Conservation (phyloP, 1,140 invertebrate species). For the Drosophila tropicalis region DNA sequence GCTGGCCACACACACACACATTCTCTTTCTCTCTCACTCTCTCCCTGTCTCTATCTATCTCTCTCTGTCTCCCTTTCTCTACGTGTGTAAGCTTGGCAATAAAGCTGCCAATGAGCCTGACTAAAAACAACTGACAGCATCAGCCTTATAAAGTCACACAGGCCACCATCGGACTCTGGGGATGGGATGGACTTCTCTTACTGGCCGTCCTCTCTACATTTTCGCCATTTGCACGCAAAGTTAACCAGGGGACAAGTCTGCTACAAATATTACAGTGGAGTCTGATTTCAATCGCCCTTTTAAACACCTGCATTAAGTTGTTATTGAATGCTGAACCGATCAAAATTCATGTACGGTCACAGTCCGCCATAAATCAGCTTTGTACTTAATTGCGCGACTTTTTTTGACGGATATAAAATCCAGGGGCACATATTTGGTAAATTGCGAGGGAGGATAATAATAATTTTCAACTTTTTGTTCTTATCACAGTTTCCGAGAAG, state of each 20-base stretch:
- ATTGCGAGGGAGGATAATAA: no score
- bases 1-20: conserved; percentile 49
- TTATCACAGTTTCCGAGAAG: not conserved
- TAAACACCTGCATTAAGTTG: not conserved
- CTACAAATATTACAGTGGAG: conserved; percentile 27
- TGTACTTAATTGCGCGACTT: no score
- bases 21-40: not conserved
- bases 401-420: no score
- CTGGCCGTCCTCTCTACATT: conserved; percentile 37
- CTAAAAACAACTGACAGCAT: conserved; percentile 73
- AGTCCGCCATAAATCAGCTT: no score
- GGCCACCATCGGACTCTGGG: conserved; percentile 52
- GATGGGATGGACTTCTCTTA: conserved; percentile 31
- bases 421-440: no score
- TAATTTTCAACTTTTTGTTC: no score
- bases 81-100: conserved; percentile 40
- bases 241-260: conserved; percentile 16
- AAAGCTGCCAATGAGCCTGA: conserved; percentile 74
- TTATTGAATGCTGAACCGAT: no score
- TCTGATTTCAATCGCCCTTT: not conserved
- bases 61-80: no score
- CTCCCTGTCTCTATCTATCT: no score
- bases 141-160: conserved; percentile 72
- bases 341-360: no score
- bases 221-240: conserved; percentile 72